Percentiles rank a stretch among this genome's conserved stretches.
Evolutionary conservation across 2,797 vertebrate genomes (phyloP).

Genomic region (Falco columbarius): DNA sequence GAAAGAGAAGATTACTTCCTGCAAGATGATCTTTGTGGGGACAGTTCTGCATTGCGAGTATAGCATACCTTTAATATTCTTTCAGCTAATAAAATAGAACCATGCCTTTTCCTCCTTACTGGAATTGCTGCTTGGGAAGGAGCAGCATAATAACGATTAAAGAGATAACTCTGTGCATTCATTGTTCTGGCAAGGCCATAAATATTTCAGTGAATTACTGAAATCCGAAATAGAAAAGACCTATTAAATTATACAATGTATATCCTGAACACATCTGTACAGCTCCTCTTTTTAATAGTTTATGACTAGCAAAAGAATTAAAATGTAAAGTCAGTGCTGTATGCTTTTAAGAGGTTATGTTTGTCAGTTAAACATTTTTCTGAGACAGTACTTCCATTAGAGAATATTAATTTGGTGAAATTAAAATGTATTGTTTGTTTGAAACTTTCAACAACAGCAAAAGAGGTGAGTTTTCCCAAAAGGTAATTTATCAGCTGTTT

Average conservation of each 20-base stretch:
- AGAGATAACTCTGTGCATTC: background rate
- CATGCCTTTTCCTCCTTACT: background rate
- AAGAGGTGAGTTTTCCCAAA: background rate
- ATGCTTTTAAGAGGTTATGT: background rate
- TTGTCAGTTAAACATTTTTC: background rate
- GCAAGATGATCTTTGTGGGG: background rate
- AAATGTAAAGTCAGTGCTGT: background rate
- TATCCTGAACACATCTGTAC: background rate
- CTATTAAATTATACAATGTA: background rate
- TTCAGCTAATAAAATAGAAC: background rate
- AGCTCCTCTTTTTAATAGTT: background rate
- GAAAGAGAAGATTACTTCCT: background rate
- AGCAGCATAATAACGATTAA: background rate
- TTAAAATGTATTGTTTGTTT: background rate
- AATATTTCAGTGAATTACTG: conserved; percentile 31
- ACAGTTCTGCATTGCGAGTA: background rate
- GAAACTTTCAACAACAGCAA: background rate
- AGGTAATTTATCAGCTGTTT: background rate
- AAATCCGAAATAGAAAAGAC: conserved; percentile 8
- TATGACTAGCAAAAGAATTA: background rate
- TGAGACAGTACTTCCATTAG: background rate
- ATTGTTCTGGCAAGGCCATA: conserved; percentile 21
- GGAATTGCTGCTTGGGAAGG: background rate
- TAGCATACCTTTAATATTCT: background rate
- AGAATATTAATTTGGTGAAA: background rate